Evolutionary conservation across 1,140 invertebrate species (phyloP), one percentile per base, ranked within the genome.

Genomic region (Drosophila kikkawai): DNA sequence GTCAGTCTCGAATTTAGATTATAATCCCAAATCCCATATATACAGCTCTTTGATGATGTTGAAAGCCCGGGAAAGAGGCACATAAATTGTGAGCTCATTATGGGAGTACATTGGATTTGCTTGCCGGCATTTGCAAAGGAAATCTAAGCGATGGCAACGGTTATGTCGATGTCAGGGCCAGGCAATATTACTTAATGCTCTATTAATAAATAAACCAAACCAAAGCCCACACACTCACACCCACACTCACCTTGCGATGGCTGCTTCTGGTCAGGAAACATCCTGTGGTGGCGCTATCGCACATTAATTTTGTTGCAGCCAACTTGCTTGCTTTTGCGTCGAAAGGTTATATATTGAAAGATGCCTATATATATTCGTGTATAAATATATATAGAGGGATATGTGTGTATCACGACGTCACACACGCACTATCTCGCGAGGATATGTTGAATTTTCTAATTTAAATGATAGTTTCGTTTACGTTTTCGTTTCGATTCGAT

Each of bases 231-330:
- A 55, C 17, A 44, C n/a, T 36, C 51, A 51, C 22, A 42, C 51
- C 42, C 22, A 56, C 45, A 91, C 93, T 95, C 94, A 95, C 95
- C 95, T 95, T 95, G 64, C 91, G 91, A 73, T 77, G 83, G 74
- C 86, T 93, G 88, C 79, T 91, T 87, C 94, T 94, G 75, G 94
- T 94, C 92, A 95, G 95, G 93, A 95, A 95, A 93, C 95, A 95
- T 91, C 95, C 95, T 82, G 94, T 94, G 87, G 94, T 95, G 93
- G 94, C 94, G 93, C 94, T 95, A 94, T 95, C 95, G 90, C 94
- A 95, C 95, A 95, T 95, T 94, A 95, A 95, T 94, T 91, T 87
- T 57, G 88, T 80, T 73, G 75, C 80, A 74, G 81, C 78, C 85
- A 88, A 80, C 61, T 69, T 91, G 67, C 56, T 56, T 50, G 34